These are phyloP conservation scores for Poeciliopsis retropinna DNA, from an alignment of 2,113 vertebrate species.

Conservation along the genomic window DNA sequence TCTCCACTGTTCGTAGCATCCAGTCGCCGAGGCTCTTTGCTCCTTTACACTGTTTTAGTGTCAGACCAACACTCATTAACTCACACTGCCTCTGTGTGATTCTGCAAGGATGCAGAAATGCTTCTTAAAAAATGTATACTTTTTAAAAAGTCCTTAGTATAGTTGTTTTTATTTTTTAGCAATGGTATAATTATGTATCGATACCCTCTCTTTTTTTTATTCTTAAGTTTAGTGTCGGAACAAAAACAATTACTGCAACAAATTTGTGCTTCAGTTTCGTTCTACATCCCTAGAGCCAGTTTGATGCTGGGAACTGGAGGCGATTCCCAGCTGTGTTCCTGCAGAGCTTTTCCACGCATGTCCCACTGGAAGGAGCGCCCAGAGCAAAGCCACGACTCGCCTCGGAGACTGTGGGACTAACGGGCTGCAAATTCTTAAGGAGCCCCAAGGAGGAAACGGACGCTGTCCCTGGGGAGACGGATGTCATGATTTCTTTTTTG, in stretches of 20 bases:
- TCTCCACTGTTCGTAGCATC: not conserved
- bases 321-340: not conserved
- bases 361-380: too few relatives aligned
- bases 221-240: not conserved
- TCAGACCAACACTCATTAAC: not conserved
- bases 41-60: slow-evolving; percentile 6
- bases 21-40: slow-evolving; percentile 1
- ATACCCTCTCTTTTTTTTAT: not conserved
- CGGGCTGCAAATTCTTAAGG: not conserved
- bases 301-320: not conserved
- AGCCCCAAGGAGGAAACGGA: not conserved
- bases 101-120: not conserved
- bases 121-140: not conserved
- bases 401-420: too few relatives aligned
- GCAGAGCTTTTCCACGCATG: not conserved
- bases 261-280: not conserved
- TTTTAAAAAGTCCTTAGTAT: too few relatives aligned
- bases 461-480: not conserved
- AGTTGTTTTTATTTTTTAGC: not conserved
- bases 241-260: not conserved
- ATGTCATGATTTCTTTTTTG: not conserved
- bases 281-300: not conserved
- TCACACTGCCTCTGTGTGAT: not conserved
- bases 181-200: not conserved
- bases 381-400: too few relatives aligned